Evolutionary conservation across 2,113 vertebrate species (phyloP), one percentile per base, ranked within the genome.

Genomic region (Indri indri): DNA sequence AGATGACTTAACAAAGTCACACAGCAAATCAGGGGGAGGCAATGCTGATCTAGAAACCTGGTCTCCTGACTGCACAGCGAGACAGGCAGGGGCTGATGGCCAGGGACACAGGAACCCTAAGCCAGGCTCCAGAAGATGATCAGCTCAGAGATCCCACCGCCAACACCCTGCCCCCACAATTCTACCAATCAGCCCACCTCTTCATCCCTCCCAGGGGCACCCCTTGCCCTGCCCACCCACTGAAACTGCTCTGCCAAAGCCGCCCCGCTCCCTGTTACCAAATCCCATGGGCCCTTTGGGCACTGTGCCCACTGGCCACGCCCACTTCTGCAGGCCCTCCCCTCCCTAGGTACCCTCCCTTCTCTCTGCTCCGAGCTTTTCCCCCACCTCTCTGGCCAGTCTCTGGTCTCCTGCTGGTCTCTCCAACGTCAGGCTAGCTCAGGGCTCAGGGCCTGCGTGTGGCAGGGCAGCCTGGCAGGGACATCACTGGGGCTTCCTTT

Each of bases 21-120:
- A 17, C 1, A 2, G 20, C 34, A 18, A 40, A 8, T 30, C 2
- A 0, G 3, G 47, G 9, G 27, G 25, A 20, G 10, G 16, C 8
- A 12, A 42, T 7, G 50, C 47, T 5, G 4, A 68, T 50, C 65
- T 45, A 22, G 30, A 65, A n/a, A 45, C 54, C 57, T 14, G 34
- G 30, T 17, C 32, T 73, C 16, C n/a, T 0, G 4, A 12, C 6
- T 6, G 37, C 23, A n/a, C 1, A 2, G 30, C 11, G 20, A 47
- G 25, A 27, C 47, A 45, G 34, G 37, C 77, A 0, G 1, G 52
- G 34, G 1, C 1, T 12, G 22, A 20, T 2, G 76, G 47, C n/a
- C 65, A 14, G 59, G 42, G 30, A 3, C 50, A 2, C 16, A 27
- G 45, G 23, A 14, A 54, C 82, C 16, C 1, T 3, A 11, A 22